These are phyloP conservation scores for Danaus chrysippus DNA, from an alignment of 2,888 invertebrate species.

Conservation along the genomic window DNA sequence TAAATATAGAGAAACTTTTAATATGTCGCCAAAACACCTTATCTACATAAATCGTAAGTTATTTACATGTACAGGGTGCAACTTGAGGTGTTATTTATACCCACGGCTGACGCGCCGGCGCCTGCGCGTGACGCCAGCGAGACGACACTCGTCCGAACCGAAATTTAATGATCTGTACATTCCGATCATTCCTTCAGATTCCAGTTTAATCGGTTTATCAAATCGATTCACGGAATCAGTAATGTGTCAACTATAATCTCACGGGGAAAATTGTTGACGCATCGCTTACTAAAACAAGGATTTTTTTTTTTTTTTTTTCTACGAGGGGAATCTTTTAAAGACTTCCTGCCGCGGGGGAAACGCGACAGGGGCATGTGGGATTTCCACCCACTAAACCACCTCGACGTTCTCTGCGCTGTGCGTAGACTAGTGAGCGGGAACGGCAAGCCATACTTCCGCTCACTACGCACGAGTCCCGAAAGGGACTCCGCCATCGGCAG, in stretches of 20 bases:
- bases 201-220: conserved; percentile 55
- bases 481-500: too few species aligned
- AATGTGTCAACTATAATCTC: conserved; percentile 28
- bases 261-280: conserved; percentile 24
- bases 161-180: conserved; percentile 65
- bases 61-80: conserved; percentile 27
- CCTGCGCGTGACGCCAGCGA: conserved; percentile 51
- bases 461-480: too few species aligned
- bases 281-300: background rate
- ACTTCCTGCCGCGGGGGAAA: too few species aligned
- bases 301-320: background rate
- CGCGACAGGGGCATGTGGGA: too few species aligned
- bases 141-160: conserved; percentile 45
- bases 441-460: too few species aligned
- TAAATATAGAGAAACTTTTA: conserved; percentile 18
- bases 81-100: conserved; percentile 34
- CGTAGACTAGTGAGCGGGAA: too few species aligned
- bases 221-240: conserved; percentile 45
- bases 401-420: too few species aligned
- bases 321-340: too few species aligned
- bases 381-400: too few species aligned
- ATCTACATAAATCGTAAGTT: conserved; percentile 26
- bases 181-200: conserved; percentile 58
- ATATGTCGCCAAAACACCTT: conserved; percentile 26
- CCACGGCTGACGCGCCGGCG: conserved; percentile 47